Percentiles rank a stretch among this genome's conserved stretches.
Evolutionary conservation across 2,113 vertebrate genomes (phyloP).

Genomic region (Dendrocopos noguchii): DNA sequence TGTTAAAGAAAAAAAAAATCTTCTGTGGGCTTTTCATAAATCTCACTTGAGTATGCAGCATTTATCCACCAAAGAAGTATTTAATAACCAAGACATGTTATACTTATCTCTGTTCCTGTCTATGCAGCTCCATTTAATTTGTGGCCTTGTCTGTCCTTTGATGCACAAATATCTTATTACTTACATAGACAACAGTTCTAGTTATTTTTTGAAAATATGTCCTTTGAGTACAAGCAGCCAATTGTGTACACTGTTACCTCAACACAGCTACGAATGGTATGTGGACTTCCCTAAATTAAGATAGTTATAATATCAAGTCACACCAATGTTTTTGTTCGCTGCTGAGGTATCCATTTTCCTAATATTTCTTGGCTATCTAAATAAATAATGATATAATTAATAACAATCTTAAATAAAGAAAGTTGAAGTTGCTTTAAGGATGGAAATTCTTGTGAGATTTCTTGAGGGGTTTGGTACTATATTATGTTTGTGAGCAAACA

Average conservation of each 20-base stretch:
- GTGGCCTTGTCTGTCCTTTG: neutral
- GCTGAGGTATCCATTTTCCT: neutral
- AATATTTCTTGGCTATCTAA: neutral
- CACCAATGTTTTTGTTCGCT: neutral
- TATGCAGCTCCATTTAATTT: slow-evolving; percentile 4
- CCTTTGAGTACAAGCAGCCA: neutral
- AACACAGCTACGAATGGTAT: neutral
- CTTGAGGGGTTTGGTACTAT: neutral
- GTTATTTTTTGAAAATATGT: neutral
- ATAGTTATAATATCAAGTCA: neutral
- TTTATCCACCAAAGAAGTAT: neutral
- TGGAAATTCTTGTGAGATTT: neutral
- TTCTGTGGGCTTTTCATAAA: slow-evolving; percentile 22
- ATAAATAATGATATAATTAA: neutral
- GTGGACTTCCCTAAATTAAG: neutral
- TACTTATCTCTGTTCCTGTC: neutral
- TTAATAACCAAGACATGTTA: neutral
- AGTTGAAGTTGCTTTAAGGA: neutral
- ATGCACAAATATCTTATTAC: slow-evolving; percentile 7
- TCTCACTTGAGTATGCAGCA: neutral
- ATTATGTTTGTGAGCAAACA: neutral
- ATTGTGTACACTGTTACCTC: neutral
- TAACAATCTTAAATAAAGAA: neutral
- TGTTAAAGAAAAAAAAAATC: neutral
- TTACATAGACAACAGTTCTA: neutral